Conservation (phyloP, 2,113 vertebrate species). For the Proteles cristata region DNA sequence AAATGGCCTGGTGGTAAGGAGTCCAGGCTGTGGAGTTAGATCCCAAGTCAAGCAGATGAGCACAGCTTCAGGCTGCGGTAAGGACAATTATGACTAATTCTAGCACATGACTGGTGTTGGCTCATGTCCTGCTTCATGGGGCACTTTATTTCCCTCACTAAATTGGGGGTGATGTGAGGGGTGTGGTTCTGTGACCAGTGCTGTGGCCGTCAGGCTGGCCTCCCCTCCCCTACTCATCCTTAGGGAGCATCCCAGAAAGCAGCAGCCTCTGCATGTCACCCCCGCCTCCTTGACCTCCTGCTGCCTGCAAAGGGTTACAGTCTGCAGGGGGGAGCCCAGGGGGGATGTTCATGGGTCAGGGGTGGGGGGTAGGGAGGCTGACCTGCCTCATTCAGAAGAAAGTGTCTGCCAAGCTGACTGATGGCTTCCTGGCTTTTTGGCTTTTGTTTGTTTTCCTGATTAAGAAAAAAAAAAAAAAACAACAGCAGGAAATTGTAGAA, state of each 20-base stretch:
- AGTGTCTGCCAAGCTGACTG: neutral
- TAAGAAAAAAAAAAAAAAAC: neutral
- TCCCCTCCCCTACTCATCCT: neutral
- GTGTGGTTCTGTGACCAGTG: neutral
- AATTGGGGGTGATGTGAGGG: rapidly evolving
- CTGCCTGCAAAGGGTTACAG: neutral
- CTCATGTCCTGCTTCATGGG: neutral
- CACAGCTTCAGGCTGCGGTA: neutral
- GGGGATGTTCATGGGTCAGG: rapidly evolving
- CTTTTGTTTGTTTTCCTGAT: neutral
- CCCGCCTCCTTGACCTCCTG: neutral
- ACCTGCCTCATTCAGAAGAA: neutral
- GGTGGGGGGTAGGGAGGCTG: neutral
- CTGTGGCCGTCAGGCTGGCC: rapidly evolving
- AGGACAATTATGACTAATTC: neutral
- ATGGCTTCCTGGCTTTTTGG: no score
- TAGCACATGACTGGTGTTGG: rapidly evolving
- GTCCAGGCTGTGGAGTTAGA: neutral
- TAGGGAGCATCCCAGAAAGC: neutral
- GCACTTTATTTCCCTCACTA: neutral
- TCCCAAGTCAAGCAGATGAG: neutral
- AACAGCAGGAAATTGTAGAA: neutral
- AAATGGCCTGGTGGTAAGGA: neutral
- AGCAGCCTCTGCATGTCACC: neutral
- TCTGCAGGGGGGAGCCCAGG: rapidly evolving